Conservation (phyloP, 2,797 vertebrate genomes). For the Tapirus indicus region DNA sequence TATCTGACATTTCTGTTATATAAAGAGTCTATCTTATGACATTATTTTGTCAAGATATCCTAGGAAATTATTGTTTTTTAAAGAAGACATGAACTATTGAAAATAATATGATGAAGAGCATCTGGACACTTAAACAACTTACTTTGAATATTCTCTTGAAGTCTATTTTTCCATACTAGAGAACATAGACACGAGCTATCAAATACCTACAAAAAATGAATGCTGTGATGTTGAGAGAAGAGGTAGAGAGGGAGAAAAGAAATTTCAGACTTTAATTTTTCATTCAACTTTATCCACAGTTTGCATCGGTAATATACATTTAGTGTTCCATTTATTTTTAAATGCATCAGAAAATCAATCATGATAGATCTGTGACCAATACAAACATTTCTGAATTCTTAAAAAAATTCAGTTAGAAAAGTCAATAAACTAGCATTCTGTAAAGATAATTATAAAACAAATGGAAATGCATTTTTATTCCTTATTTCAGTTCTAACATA, state of each 20-base stretch:
- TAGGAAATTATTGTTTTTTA: background rate
- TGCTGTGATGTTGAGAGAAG: background rate
- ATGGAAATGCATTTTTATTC: slow-evolving; percentile 73
- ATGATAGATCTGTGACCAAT: slow-evolving; percentile 81
- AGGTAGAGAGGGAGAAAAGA: slow-evolving; percentile 56
- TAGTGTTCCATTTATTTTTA: slow-evolving; percentile 80
- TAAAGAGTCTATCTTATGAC: background rate
- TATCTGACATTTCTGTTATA: background rate
- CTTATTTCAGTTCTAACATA: slow-evolving; percentile 75
- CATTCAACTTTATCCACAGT: slow-evolving; percentile 83
- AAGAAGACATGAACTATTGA: slow-evolving; percentile 41
- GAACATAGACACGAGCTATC: background rate
- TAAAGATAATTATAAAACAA: slow-evolving; percentile 80
- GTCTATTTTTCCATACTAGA: slow-evolving; percentile 5
- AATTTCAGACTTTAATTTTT: slow-evolving; percentile 59
- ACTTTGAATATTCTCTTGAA: background rate
- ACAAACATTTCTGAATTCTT: slow-evolving; percentile 82
- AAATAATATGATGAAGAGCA: slow-evolving; percentile 56
- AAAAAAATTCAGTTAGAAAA: slow-evolving; percentile 82
- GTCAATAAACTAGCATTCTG: slow-evolving; percentile 79
- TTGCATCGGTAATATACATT: slow-evolving; percentile 82
- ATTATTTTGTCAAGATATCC: slow-evolving; percentile 39
- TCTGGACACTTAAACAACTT: background rate
- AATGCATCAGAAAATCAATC: slow-evolving; percentile 79
- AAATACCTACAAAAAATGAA: background rate